These are phyloP conservation scores for Pteruthius melanotis DNA, from an alignment of 2,113 vertebrate species.

Conservation along the genomic window DNA sequence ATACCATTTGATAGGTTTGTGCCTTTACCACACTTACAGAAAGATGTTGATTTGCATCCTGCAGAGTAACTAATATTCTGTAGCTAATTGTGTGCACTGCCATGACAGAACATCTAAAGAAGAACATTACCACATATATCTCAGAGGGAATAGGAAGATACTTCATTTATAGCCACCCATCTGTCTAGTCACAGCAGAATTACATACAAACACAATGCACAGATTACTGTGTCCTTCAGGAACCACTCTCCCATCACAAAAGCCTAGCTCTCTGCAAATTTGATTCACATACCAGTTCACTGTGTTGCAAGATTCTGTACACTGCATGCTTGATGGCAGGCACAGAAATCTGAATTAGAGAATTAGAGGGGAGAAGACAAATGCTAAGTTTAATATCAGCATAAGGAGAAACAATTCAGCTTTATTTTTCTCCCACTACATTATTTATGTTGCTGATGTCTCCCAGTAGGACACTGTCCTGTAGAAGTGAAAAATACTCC, in stretches of 20 bases:
- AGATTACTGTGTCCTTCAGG: slow-evolving; percentile 67
- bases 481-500: neutral
- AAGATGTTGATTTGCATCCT: slow-evolving; percentile 60
- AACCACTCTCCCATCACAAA: slow-evolving; percentile 21
- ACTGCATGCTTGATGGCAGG: neutral
- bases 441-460: neutral
- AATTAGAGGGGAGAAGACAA: neutral
- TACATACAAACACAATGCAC: slow-evolving; percentile 28
- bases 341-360: neutral
- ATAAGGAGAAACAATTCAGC: neutral
- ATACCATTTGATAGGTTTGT: slow-evolving; percentile 40
- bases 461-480: neutral
- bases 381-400: neutral
- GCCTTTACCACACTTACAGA: slow-evolving; percentile 49
- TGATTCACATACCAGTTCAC: neutral
- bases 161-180: slow-evolving; percentile 75
- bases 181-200: slow-evolving; percentile 70
- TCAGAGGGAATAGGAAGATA: slow-evolving; percentile 70
- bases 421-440: neutral
- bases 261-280: neutral
- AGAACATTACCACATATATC: slow-evolving; percentile 59
- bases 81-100: slow-evolving; percentile 73
- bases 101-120: slow-evolving; percentile 56
- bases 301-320: neutral
- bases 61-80: slow-evolving; percentile 77